Conservation (phyloP, 2,888 invertebrate genomes). For the Drepanosiphum platanoidis region DNA sequence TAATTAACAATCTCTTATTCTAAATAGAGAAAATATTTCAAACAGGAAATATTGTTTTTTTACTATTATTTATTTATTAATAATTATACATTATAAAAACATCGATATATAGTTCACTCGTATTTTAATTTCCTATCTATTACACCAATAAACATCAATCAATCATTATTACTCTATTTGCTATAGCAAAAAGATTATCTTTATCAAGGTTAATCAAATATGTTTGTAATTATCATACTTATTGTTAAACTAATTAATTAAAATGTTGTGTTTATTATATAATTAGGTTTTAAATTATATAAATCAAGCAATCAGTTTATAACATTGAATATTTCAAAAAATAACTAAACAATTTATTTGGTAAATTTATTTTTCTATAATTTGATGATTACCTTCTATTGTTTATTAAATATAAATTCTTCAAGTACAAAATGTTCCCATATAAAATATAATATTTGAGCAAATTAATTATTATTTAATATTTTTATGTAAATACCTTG, state of each 20-base stretch:
- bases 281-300: neutral
- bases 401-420: too few species aligned
- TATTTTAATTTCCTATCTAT: neutral
- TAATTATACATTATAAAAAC: neutral
- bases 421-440: too few species aligned
- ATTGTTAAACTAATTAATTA: slow-evolving; percentile 15
- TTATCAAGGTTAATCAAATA: neutral
- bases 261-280: neutral
- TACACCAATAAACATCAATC: neutral
- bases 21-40: too few species aligned
- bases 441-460: neutral
- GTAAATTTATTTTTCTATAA: neutral
- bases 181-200: neutral
- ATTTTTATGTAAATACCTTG: neutral
- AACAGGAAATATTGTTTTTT: neutral
- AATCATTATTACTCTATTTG: neutral
- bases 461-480: too few species aligned
- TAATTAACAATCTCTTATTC: too few species aligned
- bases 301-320: neutral
- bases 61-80: neutral
- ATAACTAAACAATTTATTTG: neutral
- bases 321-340: neutral
- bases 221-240: neutral
- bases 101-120: neutral
- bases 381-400: neutral